Percentiles rank a stretch among this genome's conserved stretches.
Conservation (phyloP, 2,113 vertebrate species). For the Crocuta crocuta region DNA sequence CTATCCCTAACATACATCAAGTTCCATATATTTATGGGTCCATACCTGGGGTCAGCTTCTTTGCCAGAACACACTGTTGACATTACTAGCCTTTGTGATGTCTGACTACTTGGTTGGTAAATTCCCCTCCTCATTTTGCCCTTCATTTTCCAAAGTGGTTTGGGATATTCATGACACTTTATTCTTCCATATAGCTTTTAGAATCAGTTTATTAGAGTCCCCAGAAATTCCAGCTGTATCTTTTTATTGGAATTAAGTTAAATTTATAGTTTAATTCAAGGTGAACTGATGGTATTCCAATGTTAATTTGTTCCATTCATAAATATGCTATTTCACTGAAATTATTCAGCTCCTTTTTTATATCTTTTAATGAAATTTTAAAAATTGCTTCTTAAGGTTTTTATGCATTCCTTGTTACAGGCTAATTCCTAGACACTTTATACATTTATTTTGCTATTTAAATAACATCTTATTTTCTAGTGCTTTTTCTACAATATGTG, state of each 20-base stretch:
- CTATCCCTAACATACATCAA: background rate
- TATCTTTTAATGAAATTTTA: background rate
- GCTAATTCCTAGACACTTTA: background rate
- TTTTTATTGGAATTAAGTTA: slow-evolving; percentile 35
- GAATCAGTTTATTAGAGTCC: background rate
- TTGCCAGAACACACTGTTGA: background rate
- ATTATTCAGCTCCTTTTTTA: background rate
- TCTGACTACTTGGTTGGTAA: background rate
- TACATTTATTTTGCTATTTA: background rate
- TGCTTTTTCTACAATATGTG: background rate
- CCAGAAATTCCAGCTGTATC: slow-evolving; percentile 7
- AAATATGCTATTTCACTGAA: background rate
- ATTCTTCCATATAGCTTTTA: background rate
- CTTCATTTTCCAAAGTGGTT: slow-evolving; percentile 30
- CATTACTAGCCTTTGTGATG: background rate
- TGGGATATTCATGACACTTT: background rate
- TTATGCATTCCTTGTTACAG: background rate
- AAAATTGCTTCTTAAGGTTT: slow-evolving; percentile 23
- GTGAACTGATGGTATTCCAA: background rate
- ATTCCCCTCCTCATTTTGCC: background rate
- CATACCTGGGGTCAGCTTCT: background rate
- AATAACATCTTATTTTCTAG: slow-evolving; percentile 10
- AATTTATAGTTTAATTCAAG: slow-evolving; percentile 4
- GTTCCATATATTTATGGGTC: background rate
- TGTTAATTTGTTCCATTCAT: slow-evolving; percentile 1